Base-by-base conservation (phyloP, 2,888 invertebrate species). In the Caenorhabditis imperialis region DNA sequence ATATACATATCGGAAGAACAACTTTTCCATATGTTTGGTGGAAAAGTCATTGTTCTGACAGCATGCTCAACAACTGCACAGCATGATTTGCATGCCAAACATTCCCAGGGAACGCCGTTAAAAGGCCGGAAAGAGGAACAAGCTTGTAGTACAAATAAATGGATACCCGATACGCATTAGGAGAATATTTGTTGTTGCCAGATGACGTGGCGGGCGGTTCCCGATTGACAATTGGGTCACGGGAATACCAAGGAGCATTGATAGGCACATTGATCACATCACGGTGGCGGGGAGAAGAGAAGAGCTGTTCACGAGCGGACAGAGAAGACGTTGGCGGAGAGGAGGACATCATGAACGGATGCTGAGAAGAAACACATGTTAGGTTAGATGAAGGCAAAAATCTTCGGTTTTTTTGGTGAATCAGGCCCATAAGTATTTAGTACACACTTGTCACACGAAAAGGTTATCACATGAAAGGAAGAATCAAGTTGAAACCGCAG, bases 181-280 rank as follows among this genome's bases (percentile, higher is more conserved):
- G 50, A n/a, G 63, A 63, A 42, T 71, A 58, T 63, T 63, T 63
- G 65, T 63, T 22, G 65, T 25, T 14, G 57, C 48, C 18, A 33
- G 37, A 14, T n/a, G 60, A 45, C 16, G 57, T 44, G 37, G 20
- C 18, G 14, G 60, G 58, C 51, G 58, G 50, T 37, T 65, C 65
- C 2, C 50, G 42, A 38, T 65, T 65, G 42, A 65, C 57, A 38
- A 67, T 30, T 18, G 61, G 55, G 8, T 74, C 45, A 3, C 51
- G 18, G n/a, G 63, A 61, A 47, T 75, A 70, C 80, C 80, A 80
- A n/a, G 77, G 75, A 42, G 80, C 80, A 55, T 47, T 67, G 25
- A 80, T 80, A 18, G 80, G 80, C 45, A 80, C 76, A 48, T 71
- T 74, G 35, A 78, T 71, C 16, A 79, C 67, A 4, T 69, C 44